Evolutionary conservation across 2,888 invertebrate genomes (phyloP).

Genomic region (Thymelicus lineola): DNA sequence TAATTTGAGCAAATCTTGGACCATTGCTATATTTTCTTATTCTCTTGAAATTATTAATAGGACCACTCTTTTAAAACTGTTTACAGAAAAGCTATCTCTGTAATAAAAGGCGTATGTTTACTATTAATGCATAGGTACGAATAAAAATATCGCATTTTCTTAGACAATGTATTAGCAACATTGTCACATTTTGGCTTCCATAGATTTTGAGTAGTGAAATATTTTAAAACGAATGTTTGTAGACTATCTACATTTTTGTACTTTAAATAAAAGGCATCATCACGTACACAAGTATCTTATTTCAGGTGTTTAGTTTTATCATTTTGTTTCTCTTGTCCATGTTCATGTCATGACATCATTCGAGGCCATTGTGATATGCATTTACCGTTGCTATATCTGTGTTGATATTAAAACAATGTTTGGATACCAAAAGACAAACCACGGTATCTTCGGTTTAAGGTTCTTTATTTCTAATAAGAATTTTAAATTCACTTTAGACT

Average conservation of each 20-base stretch:
- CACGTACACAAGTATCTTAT: neutral
- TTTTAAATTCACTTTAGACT: neutral
- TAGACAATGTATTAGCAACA: conserved; percentile 62
- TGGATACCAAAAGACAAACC: conserved; percentile 30
- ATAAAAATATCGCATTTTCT: conserved; percentile 62
- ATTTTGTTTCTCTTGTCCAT: conserved; percentile 33
- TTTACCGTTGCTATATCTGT: conserved; percentile 56
- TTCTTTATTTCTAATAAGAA: neutral
- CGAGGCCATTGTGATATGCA: conserved; percentile 67
- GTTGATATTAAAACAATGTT: conserved; percentile 50
- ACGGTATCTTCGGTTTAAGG: neutral
- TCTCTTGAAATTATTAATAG: conserved; percentile 60
- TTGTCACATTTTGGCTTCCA: conserved; percentile 79
- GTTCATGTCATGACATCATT: conserved; percentile 54
- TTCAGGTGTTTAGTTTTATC: conserved; percentile 28
- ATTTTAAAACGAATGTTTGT: conserved; percentile 42
- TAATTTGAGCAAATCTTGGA: conserved; percentile 61
- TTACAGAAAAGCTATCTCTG: conserved; percentile 75
- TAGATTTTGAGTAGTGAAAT: conserved; percentile 70
- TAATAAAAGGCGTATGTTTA: conserved; percentile 48
- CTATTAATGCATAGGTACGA: conserved; percentile 51
- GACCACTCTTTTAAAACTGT: conserved; percentile 67
- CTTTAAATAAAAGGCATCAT: conserved; percentile 57
- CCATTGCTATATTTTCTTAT: conserved; percentile 77
- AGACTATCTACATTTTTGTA: conserved; percentile 67